These are phyloP conservation scores for Nasonia longicornis DNA, from an alignment of 1,140 invertebrate species.

Conservation along the genomic window DNA sequence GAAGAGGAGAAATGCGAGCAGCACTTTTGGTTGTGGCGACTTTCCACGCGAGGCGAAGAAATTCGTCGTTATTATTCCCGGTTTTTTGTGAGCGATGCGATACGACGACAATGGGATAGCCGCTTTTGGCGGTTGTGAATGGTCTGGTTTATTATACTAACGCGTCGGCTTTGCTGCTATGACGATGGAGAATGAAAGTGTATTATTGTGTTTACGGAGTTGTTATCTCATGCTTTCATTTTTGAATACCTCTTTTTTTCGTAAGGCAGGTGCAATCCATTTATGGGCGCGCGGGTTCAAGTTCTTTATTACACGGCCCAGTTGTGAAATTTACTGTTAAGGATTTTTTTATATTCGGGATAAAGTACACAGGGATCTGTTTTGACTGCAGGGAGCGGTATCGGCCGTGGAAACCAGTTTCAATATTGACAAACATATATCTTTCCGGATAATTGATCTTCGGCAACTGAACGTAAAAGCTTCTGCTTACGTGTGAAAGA, in stretches of 20 bases:
- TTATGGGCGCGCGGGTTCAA: neutral
- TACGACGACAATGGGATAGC: neutral
- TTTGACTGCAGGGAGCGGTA: neutral
- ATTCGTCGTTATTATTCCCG: too few relatives aligned
- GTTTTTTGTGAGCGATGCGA: neutral
- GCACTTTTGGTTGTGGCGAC: constrained; percentile 3
- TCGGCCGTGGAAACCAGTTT: neutral
- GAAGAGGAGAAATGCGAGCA: neutral
- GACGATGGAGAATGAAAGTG: neutral
- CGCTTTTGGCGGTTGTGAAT: neutral
- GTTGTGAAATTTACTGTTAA: neutral
- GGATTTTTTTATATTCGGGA: neutral
- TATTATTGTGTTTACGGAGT: neutral
- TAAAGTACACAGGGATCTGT: neutral
- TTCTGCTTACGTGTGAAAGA: too few relatives aligned
- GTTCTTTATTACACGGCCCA: neutral
- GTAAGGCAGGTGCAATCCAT: neutral
- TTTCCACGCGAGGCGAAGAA: neutral
- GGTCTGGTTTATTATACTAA: neutral
- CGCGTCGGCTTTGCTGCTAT: too few relatives aligned
- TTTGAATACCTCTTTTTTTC: neutral
- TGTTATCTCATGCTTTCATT: constrained; percentile 1
- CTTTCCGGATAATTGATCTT: neutral
- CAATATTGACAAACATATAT: neutral
- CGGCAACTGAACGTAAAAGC: too few relatives aligned